phyloP scores from a whole-genome alignment of 2,888 invertebrate species.

The Spodoptera picta region DNA sequence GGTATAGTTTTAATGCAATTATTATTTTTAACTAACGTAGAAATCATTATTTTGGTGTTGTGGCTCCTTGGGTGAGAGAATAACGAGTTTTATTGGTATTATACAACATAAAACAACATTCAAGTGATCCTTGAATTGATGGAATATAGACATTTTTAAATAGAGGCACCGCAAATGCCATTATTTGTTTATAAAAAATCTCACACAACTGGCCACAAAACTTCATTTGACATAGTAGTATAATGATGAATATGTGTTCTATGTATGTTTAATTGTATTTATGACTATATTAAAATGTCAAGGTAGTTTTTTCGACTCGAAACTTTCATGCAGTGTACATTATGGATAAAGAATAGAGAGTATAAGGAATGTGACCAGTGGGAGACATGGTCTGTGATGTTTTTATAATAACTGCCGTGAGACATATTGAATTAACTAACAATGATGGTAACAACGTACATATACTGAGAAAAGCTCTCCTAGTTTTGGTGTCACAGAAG shows the following conservation, averaged over 20 bases:
- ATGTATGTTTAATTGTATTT: conserved; percentile 49
- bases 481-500: too few species aligned
- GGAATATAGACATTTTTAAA: too few species aligned
- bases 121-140: too few species aligned
- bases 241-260: conserved; percentile 49
- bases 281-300: conserved; percentile 37
- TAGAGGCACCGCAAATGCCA: too few species aligned
- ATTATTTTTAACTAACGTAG: conserved; percentile 47
- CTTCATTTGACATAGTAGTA: conserved; percentile 32
- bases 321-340: conserved; percentile 13
- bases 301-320: conserved; percentile 43
- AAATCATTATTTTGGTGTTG: conserved; percentile 27
- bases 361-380: not conserved
- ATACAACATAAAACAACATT: too few species aligned
- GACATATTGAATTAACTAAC: too few species aligned
- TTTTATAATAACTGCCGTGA: too few species aligned
- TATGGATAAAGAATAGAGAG: conserved; percentile 7
- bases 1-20: conserved; percentile 54
- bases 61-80: conserved; percentile 38
- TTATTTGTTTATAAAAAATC: too few species aligned
- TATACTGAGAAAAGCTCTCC: too few species aligned
- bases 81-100: too few species aligned
- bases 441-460: too few species aligned
- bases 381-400: conserved; percentile 28
- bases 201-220: conserved; percentile 27